Evolutionary conservation across 2,888 invertebrate genomes (phyloP), one percentile per base, ranked within the genome.

Genomic region (Drosophila formosana): DNA sequence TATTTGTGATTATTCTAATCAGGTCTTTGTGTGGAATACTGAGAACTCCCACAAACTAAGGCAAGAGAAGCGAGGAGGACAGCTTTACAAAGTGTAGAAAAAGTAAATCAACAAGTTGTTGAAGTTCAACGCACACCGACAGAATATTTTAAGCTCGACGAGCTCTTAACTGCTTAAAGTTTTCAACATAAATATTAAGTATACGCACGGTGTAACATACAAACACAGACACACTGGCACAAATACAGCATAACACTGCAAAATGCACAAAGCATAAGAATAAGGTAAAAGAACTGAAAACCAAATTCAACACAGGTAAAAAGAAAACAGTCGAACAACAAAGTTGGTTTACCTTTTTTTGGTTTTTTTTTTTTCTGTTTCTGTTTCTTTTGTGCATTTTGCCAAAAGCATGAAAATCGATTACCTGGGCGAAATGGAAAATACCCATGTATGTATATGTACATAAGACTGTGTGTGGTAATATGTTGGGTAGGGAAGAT

Each of bases 391-490:
- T 86, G 75, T 74, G 77, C 81, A 76, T 89, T 84, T 87, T 49
- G 89, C 85, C 85, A 83, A 84, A 89, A 86, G 85, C 88, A 86
- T 84, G 80, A 75, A 89, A 86, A 89, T 86, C 85, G 85, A 86
- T 86, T 86, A 86, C 85, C 85, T 86, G 79, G 78, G 70, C 74
- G 68, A 89, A 89, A 86, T 86, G 87, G 85, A 84, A 78, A 80
- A 82, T 69, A 75, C 62, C 47, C 67, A 56, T 60, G 55, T 60
- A 41, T 50, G 55, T 60, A 41, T 50, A n/a, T n/a, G n/a, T n/a
- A 34, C 45, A 58, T 53, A 46, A 62, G 58, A 57, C 66, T 46
- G 32, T 47, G 68, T 46, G 32, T 47, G 34, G 39, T 23, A 7
- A 37, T 30, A 45, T 26, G 18, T 51, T 23, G 28, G 9, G 18